Base-by-base conservation (phyloP, 2,888 invertebrate species). In the Capitulum mitella region DNA sequence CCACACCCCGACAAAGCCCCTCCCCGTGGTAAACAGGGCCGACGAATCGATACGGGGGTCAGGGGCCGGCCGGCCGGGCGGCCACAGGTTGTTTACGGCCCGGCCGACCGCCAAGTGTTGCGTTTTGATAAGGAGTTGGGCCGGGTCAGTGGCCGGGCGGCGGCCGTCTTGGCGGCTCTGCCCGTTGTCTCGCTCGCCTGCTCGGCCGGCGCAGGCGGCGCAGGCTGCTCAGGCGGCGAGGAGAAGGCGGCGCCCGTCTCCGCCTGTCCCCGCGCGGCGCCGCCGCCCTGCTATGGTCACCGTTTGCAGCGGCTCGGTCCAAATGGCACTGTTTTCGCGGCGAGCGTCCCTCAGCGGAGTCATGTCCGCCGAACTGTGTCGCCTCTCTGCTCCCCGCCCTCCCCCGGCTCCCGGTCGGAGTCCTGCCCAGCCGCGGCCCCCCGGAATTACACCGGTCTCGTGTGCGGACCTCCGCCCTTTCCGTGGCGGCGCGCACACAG, bases 71-170 rank as follows among this genome's bases (percentile, higher is more conserved):
- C 37, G 64, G 37, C 70, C 22, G 37, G 8, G 8, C 40, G 3
- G n/a, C 70, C 1, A 29, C 70, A 70, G 40, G 70, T 70, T 70
- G 70, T 70, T 70, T 70, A 26, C 40, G 37, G 40, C 34, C 8
- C 32, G 34, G 58, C 58, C 58, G 58, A 2, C 58, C 58, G 58
- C 58, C 58, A 37, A 19, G 26, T 40, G 70, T 22, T 70, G 40
- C 70, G 40, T 70, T 70, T 70, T 70, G 70, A 70, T 70, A 70
- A 70, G 70, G 26, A 37, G 40, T 19, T 37, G 29, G 70, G 26
- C 37, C 14, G 40, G 70, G 70, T 70, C 70, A 70, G 70, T 70
- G 70, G 64, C 70, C 70, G 19, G 8, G 3, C 10, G 26, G n/a
- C 5, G n/a, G 58, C 5, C 58, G 58, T 26, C n/a, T 8, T 10